These are phyloP conservation scores for Geopemphigus sp. DNA, from an alignment of 1,140 invertebrate species.

Conservation along the genomic window DNA sequence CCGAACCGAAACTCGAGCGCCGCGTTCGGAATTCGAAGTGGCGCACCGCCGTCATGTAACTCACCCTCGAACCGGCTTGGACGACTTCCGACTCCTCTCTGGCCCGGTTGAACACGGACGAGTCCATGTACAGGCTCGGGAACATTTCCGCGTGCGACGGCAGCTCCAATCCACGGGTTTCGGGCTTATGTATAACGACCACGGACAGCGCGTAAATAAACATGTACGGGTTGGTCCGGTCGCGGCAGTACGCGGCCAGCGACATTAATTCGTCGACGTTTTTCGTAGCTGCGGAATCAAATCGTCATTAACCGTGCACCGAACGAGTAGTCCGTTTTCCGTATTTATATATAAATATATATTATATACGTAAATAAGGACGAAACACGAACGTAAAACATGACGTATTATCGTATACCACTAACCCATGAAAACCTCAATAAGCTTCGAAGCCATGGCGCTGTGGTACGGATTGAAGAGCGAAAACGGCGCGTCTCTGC, in stretches of 20 bases:
- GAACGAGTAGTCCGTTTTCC: too few relatives aligned
- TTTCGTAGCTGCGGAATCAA: constrained; percentile 61
- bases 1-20: too few relatives aligned
- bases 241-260: constrained; percentile 67
- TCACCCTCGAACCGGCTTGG: constrained; percentile 64
- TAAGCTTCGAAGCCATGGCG: constrained; percentile 65
- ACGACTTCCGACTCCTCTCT: constrained; percentile 69
- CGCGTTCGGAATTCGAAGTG: too few relatives aligned
- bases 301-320: too few relatives aligned
- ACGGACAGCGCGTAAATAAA: constrained; percentile 77
- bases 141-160: constrained; percentile 71
- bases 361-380: too few relatives aligned
- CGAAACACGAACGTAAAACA: too few relatives aligned
- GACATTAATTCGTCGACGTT: constrained; percentile 70
- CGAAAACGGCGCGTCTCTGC: constrained; percentile 69
- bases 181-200: constrained; percentile 70
- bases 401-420: constrained; percentile 49
- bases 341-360: too few relatives aligned
- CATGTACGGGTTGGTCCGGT: constrained; percentile 72
- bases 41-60: constrained; percentile 37
- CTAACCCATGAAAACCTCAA: constrained; percentile 72
- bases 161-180: constrained; percentile 69
- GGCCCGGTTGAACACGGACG: constrained; percentile 66
- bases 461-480: constrained; percentile 73
- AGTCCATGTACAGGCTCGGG: constrained; percentile 75